Evolutionary conservation across 2,888 invertebrate species (phyloP).

Genomic region (Scotopteryx bipunctaria): DNA sequence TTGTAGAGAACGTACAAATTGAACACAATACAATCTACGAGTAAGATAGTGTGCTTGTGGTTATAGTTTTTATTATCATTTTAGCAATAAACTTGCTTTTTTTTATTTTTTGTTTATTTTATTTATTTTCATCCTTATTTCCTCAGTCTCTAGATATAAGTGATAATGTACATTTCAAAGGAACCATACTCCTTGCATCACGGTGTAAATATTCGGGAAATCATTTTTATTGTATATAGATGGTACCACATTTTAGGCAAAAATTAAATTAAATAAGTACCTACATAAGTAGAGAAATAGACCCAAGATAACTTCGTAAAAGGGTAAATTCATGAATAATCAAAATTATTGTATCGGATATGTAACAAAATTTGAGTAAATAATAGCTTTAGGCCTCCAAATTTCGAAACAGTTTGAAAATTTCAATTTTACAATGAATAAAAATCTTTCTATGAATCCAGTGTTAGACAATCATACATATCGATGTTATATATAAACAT

Average conservation of each 20-base stretch:
- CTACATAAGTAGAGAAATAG: conserved; percentile 45
- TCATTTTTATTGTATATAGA: conserved; percentile 67
- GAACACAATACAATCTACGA: conserved; percentile 59
- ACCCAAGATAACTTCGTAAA: conserved; percentile 44
- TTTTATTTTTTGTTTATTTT: conserved; percentile 74
- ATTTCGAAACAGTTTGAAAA: conserved; percentile 53
- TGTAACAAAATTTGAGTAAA: conserved; percentile 58
- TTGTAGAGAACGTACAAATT: conserved; percentile 77
- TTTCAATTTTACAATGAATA: conserved; percentile 54
- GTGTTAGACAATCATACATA: conserved; percentile 81
- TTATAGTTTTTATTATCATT: conserved; percentile 79
- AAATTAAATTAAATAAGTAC: conserved; percentile 42
- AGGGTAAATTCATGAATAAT: conserved; percentile 66
- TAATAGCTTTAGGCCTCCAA: conserved; percentile 63
- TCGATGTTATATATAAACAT: conserved; percentile 78
- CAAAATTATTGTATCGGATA: conserved; percentile 66
- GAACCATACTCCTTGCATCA: conserved; percentile 83
- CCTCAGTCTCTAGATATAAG: conserved; percentile 52
- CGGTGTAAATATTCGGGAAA: conserved; percentile 63
- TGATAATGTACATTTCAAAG: conserved; percentile 71
- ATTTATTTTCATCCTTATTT: conserved; percentile 61
- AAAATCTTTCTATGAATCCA: conserved; percentile 58
- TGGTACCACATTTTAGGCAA: conserved; percentile 51
- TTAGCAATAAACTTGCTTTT: conserved; percentile 84
- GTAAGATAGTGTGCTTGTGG: conserved; percentile 72